Base-by-base conservation (phyloP, 2,888 invertebrate species). In the Sclerodermus sp. region DNA sequence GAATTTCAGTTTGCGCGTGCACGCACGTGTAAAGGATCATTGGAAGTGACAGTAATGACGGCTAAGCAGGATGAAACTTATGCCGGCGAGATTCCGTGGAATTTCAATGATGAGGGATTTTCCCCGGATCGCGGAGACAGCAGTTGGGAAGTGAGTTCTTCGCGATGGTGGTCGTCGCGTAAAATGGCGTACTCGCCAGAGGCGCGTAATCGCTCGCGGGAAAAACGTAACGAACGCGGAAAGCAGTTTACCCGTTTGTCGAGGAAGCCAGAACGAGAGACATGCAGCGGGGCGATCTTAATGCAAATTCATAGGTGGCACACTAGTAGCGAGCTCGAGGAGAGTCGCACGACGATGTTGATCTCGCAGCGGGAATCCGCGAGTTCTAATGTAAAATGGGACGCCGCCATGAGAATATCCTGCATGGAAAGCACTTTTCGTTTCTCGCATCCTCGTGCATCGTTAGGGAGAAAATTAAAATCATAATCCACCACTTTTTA, bases 281-380 rank as follows among this genome's bases (percentile, higher is more conserved):
- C n/a, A n/a, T n/a, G n/a, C n/a, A 52, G 58, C 58, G 61, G 53
- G 49, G 57, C 61, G 62, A 60, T 51, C 64, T 61, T 66, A 66
- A 72, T 73, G 74, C 68, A 70, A 73, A 74, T 74, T 68, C 70
- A 64, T 66, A 64, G 64, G 59, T 57, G 61, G 57, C 57, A 23
- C 23, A 23, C 23, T n/a, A 8, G 23, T 23, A 23, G 23, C 23
- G 23, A 23, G 23, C 3, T 23, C 23, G 23, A 3, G 23, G 4
- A 8, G 23, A 58, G 59, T 64, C 63, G 55, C 58, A 64, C 60
- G 70, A 64, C 59, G 62, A 66, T 66, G 68, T 64, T 62, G 64
- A 70, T 68, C 65, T 64, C 60, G 55, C 47, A n/a, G 60, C 55
- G 57, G 58, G 56, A 53, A 59, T 55, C 51, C 23, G 23, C 23